A percentile compares a stretch with the other conserved stretches of the same genome.
Conservation (phyloP, 1,140 invertebrate species). For the Hormaphis cornu region DNA sequence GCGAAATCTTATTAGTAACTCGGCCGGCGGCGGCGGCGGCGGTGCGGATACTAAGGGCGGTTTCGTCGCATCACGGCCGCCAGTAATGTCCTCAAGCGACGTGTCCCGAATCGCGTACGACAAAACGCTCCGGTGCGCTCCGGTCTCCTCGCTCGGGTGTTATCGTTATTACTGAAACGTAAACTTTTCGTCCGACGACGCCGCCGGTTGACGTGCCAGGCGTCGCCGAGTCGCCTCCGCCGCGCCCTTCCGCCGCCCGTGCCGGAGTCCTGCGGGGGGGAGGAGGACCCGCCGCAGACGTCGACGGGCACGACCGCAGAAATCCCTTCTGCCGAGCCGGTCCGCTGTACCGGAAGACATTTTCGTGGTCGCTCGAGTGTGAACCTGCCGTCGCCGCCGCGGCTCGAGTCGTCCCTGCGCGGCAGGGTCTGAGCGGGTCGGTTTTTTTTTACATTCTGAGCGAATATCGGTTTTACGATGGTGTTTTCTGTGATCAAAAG, state of each 20-base stretch:
- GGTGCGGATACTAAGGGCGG: not conserved
- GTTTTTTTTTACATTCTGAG: no score
- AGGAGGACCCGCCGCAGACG: no score
- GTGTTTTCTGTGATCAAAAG: no score
- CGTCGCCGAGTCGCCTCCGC: constrained; percentile 14
- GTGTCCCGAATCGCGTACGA: constrained; percentile 4
- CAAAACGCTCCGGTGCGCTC: constrained; percentile 16
- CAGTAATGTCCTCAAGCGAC: not conserved
- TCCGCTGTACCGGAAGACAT: constrained; percentile 26
- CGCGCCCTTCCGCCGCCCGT: not conserved
- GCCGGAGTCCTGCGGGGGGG: no score
- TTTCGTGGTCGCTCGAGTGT: constrained; percentile 28
- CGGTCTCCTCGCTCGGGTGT: not conserved
- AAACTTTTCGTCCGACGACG: constrained; percentile 9
- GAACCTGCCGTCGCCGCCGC: constrained; percentile 4
- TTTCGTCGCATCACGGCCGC: no score
- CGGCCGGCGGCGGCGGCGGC: not conserved
- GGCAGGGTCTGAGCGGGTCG: no score
- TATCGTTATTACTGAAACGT: constrained; percentile 5
- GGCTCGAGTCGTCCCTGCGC: not conserved
- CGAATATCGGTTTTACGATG: no score
- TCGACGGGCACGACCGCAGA: not conserved
- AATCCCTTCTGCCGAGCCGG: not conserved
- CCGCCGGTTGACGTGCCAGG: constrained; percentile 22
- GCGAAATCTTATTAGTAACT: no score